Evolutionary conservation across 2,888 invertebrate species (phyloP).

Genomic region (Heterodera filipjevi): DNA sequence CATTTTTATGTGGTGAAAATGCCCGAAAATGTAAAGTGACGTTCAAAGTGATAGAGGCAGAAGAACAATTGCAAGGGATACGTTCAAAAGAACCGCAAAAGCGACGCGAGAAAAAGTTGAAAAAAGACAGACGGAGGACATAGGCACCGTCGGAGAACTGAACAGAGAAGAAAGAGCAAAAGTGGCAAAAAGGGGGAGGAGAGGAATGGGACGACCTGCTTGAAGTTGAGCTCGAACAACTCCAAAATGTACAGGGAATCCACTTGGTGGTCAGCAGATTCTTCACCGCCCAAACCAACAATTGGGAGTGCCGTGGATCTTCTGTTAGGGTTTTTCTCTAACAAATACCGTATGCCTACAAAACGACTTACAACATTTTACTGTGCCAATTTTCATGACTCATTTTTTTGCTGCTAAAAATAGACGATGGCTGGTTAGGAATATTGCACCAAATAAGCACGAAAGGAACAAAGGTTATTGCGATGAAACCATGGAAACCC

Average conservation of each 20-base stretch:
- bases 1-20: neutral
- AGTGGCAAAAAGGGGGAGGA: neutral
- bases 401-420: neutral
- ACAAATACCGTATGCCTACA: too few species aligned
- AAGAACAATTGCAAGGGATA: neutral
- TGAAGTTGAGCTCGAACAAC: conserved; percentile 13
- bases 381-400: neutral
- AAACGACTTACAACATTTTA: conserved; percentile 1
- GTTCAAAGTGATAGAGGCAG: conserved; percentile 5
- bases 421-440: neutral
- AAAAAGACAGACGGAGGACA: conserved; percentile 15
- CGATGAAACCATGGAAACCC: neutral
- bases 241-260: conserved; percentile 9
- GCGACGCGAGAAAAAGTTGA: conserved; percentile 3
- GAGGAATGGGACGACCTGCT: conserved; percentile 13
- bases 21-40: neutral
- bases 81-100: conserved; percentile 2
- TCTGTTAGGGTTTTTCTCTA: neutral
- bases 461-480: neutral
- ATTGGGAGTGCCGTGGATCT: neutral
- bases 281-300: neutral
- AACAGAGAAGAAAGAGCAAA: neutral
- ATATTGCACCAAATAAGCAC: neutral
- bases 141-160: conserved; percentile 8
- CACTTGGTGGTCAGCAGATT: neutral